Evolutionary conservation across 2,113 vertebrate genomes (phyloP).

Genomic region (Antechinus flavipes): DNA sequence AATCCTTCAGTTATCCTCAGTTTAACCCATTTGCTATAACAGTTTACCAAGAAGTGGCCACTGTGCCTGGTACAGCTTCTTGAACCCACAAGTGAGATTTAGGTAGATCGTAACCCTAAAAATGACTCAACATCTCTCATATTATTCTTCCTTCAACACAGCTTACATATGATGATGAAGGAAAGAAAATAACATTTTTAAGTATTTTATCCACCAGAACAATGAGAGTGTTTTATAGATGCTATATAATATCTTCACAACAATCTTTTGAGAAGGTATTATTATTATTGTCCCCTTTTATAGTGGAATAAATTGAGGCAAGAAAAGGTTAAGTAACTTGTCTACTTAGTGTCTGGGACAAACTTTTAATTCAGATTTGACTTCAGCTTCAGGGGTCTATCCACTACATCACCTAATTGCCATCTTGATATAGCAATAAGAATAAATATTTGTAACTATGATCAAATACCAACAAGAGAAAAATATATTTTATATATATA

Average conservation of each 20-base stretch:
- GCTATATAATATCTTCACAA: neutral
- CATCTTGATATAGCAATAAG: neutral
- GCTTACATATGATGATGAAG: neutral
- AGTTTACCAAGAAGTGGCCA: no score
- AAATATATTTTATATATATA: neutral
- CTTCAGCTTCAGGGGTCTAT: no score
- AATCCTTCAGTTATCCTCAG: no score
- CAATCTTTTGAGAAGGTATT: neutral
- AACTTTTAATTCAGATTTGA: neutral
- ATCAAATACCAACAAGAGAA: neutral
- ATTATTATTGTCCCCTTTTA: neutral
- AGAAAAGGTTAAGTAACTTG: neutral
- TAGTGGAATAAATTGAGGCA: neutral
- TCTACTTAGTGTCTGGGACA: neutral
- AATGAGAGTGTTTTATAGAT: neutral
- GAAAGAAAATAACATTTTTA: neutral
- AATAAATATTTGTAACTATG: neutral
- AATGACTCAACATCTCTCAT: no score
- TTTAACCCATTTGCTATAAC: no score
- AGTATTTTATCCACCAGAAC: neutral
- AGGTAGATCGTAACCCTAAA: no score
- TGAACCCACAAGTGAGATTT: no score
- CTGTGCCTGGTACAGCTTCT: no score
- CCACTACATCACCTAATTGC: neutral
- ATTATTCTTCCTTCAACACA: no score